These are phyloP conservation scores for Caenorhabditis doughertyi DNA, from an alignment of 2,888 invertebrate species.

Conservation along the genomic window DNA sequence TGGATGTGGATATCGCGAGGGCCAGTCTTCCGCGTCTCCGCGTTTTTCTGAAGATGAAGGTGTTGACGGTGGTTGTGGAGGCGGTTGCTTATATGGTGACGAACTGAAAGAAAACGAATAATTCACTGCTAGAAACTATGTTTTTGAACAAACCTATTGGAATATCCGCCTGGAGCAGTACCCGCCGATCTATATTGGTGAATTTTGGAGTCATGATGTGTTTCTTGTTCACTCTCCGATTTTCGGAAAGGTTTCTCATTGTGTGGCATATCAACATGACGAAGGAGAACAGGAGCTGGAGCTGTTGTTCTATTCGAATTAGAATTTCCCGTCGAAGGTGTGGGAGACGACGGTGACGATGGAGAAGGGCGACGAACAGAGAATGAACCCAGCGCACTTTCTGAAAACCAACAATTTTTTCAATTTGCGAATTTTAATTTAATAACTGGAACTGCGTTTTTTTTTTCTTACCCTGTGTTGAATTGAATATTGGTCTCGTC, in stretches of 20 bases:
- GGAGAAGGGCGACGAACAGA: constrained; percentile 38
- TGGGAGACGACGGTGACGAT: constrained; percentile 20
- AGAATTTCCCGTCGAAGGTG: neutral
- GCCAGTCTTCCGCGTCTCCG: neutral
- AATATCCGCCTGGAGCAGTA: constrained; percentile 45
- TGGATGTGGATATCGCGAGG: constrained; percentile 5
- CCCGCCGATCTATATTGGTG: constrained; percentile 56
- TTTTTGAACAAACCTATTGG: neutral
- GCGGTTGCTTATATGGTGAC: constrained; percentile 28
- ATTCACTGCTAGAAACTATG: neutral
- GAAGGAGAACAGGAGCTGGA: constrained; percentile 11
- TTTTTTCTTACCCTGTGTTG: constrained; percentile 14
- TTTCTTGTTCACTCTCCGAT: constrained; percentile 5
- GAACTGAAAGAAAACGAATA: neutral
- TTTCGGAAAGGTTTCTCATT: neutral
- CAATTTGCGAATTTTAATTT: neutral
- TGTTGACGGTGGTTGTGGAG: constrained; percentile 25
- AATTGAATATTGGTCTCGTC: constrained; percentile 39
- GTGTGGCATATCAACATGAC: neutral
- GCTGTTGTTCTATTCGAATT: neutral
- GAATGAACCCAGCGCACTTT: neutral
- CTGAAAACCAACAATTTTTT: constrained; percentile 14
- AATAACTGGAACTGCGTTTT: neutral
- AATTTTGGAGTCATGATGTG: constrained; percentile 44
- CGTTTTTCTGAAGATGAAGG: constrained; percentile 30